A percentile compares a stretch with the other conserved stretches of the same genome.
Conservation (phyloP, 2,113 vertebrate genomes). For the Capra hircus region DNA sequence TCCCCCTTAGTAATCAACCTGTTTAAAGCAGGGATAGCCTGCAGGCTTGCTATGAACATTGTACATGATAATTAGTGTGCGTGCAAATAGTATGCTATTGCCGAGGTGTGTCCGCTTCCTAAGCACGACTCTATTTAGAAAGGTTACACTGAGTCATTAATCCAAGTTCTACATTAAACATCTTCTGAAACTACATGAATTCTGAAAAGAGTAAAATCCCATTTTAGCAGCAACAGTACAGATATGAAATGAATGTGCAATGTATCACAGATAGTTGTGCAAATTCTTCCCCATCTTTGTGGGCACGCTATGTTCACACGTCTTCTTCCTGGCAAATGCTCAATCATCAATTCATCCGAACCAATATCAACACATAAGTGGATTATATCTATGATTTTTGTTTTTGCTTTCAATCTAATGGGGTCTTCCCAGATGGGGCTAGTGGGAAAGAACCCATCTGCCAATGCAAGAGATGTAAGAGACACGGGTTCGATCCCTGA, state of each 20-base stretch:
- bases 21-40: background rate
- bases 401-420: background rate
- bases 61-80: background rate
- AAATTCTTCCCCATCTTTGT: background rate
- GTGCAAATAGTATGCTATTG: background rate
- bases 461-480: background rate
- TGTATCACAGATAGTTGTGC: accelerated
- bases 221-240: background rate
- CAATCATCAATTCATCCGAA: background rate
- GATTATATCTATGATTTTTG: background rate
- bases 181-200: background rate
- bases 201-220: background rate
- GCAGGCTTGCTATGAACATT: background rate
- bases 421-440: background rate
- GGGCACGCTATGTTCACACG: background rate
- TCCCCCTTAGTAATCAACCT: background rate
- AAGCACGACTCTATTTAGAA: background rate
- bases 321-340: background rate
- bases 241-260: background rate
- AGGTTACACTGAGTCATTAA: background rate
- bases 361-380: background rate
- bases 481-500: background rate
- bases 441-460: background rate
- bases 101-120: background rate
- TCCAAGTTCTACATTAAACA: background rate